Evolutionary conservation across 1,140 invertebrate species (phyloP).

Genomic region (Ditylenchus dipsaci): DNA sequence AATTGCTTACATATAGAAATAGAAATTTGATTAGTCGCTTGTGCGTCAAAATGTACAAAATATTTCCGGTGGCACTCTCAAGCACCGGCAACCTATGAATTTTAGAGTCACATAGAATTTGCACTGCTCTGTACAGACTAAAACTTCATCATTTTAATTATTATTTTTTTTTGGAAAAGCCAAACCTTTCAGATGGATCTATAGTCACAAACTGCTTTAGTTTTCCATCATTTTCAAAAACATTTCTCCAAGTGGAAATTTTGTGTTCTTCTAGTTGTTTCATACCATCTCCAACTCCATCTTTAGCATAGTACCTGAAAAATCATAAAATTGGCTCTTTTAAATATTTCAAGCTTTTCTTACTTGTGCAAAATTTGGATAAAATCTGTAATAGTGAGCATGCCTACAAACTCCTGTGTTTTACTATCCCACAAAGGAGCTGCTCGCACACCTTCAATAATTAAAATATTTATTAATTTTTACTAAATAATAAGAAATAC

Average conservation of each 20-base stretch:
- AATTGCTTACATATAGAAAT: conserved; percentile 92
- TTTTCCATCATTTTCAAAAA: conserved; percentile 55
- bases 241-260: conserved; percentile 80
- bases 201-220: conserved; percentile 52
- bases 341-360: conserved; percentile 1
- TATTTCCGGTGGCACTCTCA: conserved; percentile 87
- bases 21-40: conserved; percentile 96
- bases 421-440: conserved; percentile 92
- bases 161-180: conserved; percentile 6
- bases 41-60: conserved; percentile 96
- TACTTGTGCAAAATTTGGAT: conserved; percentile 75
- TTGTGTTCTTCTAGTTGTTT: conserved; percentile 90
- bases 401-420: conserved; percentile 81
- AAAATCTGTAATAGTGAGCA: conserved; percentile 99
- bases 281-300: conserved; percentile 44
- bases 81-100: conserved; percentile 96
- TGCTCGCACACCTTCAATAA: conserved; percentile 73
- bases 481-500: too few relatives aligned
- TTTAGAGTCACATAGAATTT: conserved; percentile 58
- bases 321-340: background rate
- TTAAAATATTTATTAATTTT: too few relatives aligned
- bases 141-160: conserved; percentile 16
- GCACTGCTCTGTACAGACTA: conserved; percentile 52
- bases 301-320: conserved; percentile 52
- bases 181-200: conserved; percentile 49